Percentiles rank a stretch among this genome's conserved stretches.
These are phyloP conservation scores for Orbicella faveolata DNA, from an alignment of 64 coral and sea anemone genomes.

Conservation along the genomic window DNA sequence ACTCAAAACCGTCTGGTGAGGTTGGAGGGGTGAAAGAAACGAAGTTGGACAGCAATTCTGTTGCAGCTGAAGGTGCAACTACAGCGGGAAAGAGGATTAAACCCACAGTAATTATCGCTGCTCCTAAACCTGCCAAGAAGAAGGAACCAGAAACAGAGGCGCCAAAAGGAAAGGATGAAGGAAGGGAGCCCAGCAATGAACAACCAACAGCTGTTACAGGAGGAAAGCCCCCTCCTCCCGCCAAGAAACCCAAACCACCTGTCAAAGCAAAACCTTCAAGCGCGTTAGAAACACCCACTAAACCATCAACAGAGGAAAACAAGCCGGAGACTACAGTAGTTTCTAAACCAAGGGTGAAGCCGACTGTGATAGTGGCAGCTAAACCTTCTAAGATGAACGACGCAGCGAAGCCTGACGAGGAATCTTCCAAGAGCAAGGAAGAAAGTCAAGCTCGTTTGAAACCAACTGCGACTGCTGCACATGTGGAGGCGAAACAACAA, in stretches of 20 bases:
- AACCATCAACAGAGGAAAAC: constrained; percentile 14
- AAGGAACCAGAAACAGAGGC: background rate
- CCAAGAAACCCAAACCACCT: constrained; percentile 56
- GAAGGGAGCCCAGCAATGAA: background rate
- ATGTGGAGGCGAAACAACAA: background rate
- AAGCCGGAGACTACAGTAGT: background rate
- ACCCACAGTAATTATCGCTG: background rate
- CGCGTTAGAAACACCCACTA: background rate
- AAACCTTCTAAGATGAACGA: constrained; percentile 14
- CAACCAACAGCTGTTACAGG: background rate
- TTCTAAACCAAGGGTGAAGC: constrained; percentile 28
- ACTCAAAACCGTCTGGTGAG: background rate
- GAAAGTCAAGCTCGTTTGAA: background rate
- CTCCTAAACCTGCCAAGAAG: background rate
- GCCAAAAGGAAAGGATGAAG: background rate
- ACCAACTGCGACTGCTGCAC: background rate
- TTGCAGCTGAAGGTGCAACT: background rate
- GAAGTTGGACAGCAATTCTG: background rate
- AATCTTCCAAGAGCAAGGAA: background rate
- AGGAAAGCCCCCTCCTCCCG: constrained; percentile 31
- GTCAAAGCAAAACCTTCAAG: constrained; percentile 43
- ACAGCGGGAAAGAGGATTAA: background rate
- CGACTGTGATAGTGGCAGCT: constrained; percentile 51
- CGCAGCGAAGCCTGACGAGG: background rate
- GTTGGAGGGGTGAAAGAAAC: background rate